Evolutionary conservation across 2,888 invertebrate genomes (phyloP), one percentile per base, ranked within the genome.

Genomic region (Cheilosia vernalis): DNA sequence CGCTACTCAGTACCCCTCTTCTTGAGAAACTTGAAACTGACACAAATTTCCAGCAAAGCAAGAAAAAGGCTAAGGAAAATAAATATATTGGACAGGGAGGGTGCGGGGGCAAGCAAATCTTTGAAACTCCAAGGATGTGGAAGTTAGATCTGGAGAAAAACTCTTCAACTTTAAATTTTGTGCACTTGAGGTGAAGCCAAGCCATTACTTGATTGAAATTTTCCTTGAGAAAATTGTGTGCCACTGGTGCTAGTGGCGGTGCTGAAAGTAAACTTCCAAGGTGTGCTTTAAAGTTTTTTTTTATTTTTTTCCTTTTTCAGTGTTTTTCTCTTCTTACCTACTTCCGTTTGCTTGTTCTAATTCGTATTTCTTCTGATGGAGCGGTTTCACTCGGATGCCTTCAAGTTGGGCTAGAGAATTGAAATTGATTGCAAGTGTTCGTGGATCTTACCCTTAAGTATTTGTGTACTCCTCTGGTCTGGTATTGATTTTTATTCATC

Each of bases 121-220:
- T 74, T 70, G 53, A 76, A 79, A 69, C 64, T 80, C 69, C 42
- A 69, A 49, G 83, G 69, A 80, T 79, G 64, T 66, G 74, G 56
- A 84, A 84, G 78, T 70, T 61, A 33, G 53, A 61, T 24, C 55
- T 47, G 63, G 33, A 61, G 51, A 40, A 66, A 66, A 64, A 64
- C 73, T 64, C 80, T 80, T 84, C 84, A 84, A 79, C 74, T 80
- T 84, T 84, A 84, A 80, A 84, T 84, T 84, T 80, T 74, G 69
- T 79, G 73, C 84, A 79, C 74, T 84, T 80, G 80, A 84, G 80
- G 84, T 84, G 84, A 80, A 74, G 84, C 84, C 70, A 80, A 84
- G 73, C 84, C 80, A 84, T 84, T 84, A 84, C 79, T 84, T 84
- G 84, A 84, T 84, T 84, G 84, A 84, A 79, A 84, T 80, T 74